A percentile compares a stretch with the other conserved stretches of the same genome.
These are phyloP conservation scores for Phylloscopus trochiloides DNA, from an alignment of 2,113 vertebrate species.

Conservation along the genomic window DNA sequence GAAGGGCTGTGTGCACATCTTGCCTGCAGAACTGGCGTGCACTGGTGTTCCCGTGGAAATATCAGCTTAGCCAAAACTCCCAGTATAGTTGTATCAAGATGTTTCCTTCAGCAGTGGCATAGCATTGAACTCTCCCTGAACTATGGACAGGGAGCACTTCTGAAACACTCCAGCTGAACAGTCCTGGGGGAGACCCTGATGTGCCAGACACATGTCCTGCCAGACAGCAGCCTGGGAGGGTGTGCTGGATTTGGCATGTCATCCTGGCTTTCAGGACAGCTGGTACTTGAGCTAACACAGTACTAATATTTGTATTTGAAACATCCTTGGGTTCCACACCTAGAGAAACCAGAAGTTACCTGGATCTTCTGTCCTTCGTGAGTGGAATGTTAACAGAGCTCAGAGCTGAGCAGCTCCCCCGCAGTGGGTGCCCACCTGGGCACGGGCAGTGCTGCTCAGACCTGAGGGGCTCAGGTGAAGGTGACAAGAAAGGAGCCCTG, in stretches of 20 bases:
- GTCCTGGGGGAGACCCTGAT: neutral
- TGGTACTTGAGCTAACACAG: neutral
- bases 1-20: neutral
- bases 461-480: fast-evolving
- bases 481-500: neutral
- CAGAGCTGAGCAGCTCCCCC: neutral
- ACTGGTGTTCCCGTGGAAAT: neutral
- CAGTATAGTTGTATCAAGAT: neutral
- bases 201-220: fast-evolving
- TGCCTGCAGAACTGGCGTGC: neutral
- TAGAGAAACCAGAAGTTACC: neutral
- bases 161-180: neutral
- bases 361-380: neutral
- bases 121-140: neutral
- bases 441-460: neutral
- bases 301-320: neutral
- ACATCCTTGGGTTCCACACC: neutral
- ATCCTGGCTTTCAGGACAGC: neutral
- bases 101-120: neutral
- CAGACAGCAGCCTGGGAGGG: neutral
- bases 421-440: fast-evolving
- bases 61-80: neutral
- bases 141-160: neutral
- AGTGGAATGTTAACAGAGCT: neutral
- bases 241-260: neutral